Evolutionary conservation across 2,113 vertebrate genomes (phyloP), one percentile per base, ranked within the genome.

Genomic region (Lepus americanus): DNA sequence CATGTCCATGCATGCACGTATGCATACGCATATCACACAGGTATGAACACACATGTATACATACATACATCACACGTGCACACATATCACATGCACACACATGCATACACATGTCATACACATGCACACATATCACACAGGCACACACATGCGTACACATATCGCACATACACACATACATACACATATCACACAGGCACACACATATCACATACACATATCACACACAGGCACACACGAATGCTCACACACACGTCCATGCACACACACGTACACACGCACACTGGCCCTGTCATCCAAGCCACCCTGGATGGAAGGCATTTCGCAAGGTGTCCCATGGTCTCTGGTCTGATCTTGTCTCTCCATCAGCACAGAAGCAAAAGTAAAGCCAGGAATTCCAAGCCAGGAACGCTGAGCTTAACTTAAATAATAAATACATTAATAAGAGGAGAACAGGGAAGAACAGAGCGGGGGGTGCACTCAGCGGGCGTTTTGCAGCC

Each of bases 311-410:
- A 96, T 84, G 95, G 93, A 92, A 87, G 63, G 67, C 14, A 78
- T 90, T 90, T 97, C 93, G 93, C 4, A 59, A 97, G 95, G 92
- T 96, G 97, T 95, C 89, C 55, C 0, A 0, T 0, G 72, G 53
- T 92, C 95, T 98, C 97, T 97, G 97, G 97, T 98, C 97, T 55
- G 0, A 94, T 13, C 29, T 96, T 96, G 96, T 85, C 96, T 94
- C 89, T 96, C 97, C 96, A 64, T 94, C 67, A 4, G 96, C 97
- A 97, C 97, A 97, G 98, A 98, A 98, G 96, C 96, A 96, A 92
- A 98, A 98, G 97, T 97, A 95, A 96, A 98, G 96, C 92, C 94
- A 96, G 87, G 96, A 95, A 87, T 96, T 96, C 96, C 96, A 94
- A 96, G 86, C 6, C n/a, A 83, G 87, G 96, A 97, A 97, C 61